Conservation (phyloP, 1,140 invertebrate genomes). For the Atta colombica region DNA sequence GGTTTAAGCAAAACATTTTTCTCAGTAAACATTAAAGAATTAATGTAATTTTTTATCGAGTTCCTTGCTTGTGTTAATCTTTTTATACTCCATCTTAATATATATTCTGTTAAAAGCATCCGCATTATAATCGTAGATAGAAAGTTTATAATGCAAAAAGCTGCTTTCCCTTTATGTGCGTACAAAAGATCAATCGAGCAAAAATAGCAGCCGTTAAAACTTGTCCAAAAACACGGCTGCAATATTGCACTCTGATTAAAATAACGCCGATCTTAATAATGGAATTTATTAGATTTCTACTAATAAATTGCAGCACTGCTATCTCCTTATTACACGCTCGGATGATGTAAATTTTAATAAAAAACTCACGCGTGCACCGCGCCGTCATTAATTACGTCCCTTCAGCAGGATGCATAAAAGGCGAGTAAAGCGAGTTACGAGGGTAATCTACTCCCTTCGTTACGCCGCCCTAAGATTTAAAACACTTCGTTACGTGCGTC, state of each 20-base stretch:
- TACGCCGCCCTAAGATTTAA: slow-evolving; percentile 49
- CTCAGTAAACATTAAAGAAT: too few relatives aligned
- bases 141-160: slow-evolving; percentile 8
- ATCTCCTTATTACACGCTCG: slow-evolving; percentile 64
- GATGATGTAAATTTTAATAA: slow-evolving; percentile 73
- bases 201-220: neutral
- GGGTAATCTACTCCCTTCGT: slow-evolving; percentile 63
- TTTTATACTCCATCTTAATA: neutral
- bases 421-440: slow-evolving; percentile 26
- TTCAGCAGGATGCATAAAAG: slow-evolving; percentile 52
- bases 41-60: neutral
- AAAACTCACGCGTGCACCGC: slow-evolving; percentile 47
- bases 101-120: neutral
- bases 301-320: slow-evolving; percentile 61
- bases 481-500: slow-evolving; percentile 52
- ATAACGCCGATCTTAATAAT: slow-evolving; percentile 72
- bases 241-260: slow-evolving; percentile 60
- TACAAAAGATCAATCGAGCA: neutral
- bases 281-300: slow-evolving; percentile 62
- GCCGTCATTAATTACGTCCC: slow-evolving; percentile 57
- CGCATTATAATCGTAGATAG: neutral
- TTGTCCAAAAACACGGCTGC: neutral
- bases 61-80: neutral
- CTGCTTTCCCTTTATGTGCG: neutral
- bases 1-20: too few relatives aligned